Evolutionary conservation across 2,113 vertebrate species (phyloP).

Genomic region (Phyllostomus hastatus): DNA sequence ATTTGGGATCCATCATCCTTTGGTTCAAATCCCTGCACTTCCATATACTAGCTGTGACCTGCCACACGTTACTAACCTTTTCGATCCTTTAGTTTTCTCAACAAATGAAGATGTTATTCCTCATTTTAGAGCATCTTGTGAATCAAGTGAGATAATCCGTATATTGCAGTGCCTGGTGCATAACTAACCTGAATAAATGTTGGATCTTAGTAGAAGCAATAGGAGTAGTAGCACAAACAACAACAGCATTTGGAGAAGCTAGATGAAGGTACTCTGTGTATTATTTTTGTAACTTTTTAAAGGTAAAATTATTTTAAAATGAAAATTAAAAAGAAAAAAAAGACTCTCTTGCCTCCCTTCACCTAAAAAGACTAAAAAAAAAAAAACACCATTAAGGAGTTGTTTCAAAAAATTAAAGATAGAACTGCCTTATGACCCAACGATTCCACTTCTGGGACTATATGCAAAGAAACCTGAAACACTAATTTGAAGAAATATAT

Average conservation of each 20-base stretch:
- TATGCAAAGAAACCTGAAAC: not conserved
- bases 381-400: not conserved
- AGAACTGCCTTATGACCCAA: not conserved
- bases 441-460: not conserved
- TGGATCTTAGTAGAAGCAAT: not conserved
- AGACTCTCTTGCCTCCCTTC: not conserved
- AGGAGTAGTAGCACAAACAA: not conserved
- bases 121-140: not conserved
- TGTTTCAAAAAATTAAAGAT: not conserved
- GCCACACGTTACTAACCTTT: not conserved
- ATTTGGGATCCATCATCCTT: not conserved
- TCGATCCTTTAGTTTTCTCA: slow-evolving; percentile 7
- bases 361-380: not conserved
- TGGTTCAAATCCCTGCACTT: not conserved
- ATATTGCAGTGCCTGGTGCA: slow-evolving; percentile 37
- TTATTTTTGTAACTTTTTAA: not conserved
- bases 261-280: not conserved
- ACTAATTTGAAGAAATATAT: not conserved
- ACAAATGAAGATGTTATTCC: not conserved
- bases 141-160: not conserved
- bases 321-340: not conserved
- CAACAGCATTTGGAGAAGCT: not conserved
- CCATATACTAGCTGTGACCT: not conserved
- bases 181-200: not conserved
- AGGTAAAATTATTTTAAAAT: slow-evolving; percentile 22